Base-by-base conservation (phyloP, 37 sponge, comb jelly and placozoan species). In the Bolinopsis microptera region DNA sequence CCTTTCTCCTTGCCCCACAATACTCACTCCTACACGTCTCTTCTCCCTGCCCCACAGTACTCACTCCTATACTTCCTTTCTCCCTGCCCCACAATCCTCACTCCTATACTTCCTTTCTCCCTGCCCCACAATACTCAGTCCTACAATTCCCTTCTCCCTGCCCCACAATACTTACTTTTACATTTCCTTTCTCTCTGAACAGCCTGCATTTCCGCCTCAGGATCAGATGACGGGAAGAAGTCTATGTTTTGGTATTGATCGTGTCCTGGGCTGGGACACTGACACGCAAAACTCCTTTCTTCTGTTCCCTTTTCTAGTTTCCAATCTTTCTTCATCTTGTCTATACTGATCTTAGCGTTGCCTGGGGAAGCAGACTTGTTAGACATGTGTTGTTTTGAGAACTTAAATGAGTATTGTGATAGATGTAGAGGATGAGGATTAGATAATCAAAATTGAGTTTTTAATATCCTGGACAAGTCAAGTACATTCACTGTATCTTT, bases 271-370 rank as follows among this genome's bases (percentile, higher is more conserved):
- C 26, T 72, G 13, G 13, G 75, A 28, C 75, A 72, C 75, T 72
- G 75, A 28, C 75, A 72, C 5, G 75, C 75, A 72, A 72, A 72
- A 72, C 75, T 72, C 26, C 75, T 5, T 28, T 72, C 75, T 28
- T 72, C 75, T n/a, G 31, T 72, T 3, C 75, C 75, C 26, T 72
- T 72, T n/a, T 72, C 75, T n/a, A 72, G 31, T 28, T 72, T 72
- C 75, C 75, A 72, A n/a, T 72, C 26, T 28, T 72, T n/a, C 75
- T 72, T n/a, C 75, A 72, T 72, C 26, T 72, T 72, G 75, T 72
- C 31, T 2, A 72, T 28, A n/a, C 75, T 72, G 2, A 72, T 28
- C 75, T 72, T 72, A 2, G 75, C 75, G 75, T 72, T 48, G 13
- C 61, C 61, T 48, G 61, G 13, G 61, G 9, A 48, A 13, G 61